A percentile compares a stretch with the other conserved stretches of the same genome.
Evolutionary conservation across 1,140 invertebrate species (phyloP).

Genomic region (Nasonia longicornis): DNA sequence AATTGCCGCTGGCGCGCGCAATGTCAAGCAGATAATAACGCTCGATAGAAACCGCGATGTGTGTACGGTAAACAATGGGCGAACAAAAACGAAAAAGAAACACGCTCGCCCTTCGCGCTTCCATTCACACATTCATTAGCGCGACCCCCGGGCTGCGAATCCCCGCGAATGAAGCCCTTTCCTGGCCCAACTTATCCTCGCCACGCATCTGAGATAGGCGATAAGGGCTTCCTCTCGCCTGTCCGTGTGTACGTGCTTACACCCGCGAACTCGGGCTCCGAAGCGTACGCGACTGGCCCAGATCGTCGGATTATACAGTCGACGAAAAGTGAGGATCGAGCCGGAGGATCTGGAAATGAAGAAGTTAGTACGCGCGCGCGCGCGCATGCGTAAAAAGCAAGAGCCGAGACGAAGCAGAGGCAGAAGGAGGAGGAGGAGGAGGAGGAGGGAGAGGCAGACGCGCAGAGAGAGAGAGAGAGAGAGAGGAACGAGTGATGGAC

Average conservation of each 20-base stretch:
- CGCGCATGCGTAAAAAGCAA: neutral
- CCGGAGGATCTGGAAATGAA: constrained; percentile 30
- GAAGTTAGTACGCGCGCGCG: constrained; percentile 27
- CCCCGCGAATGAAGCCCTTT: constrained; percentile 12
- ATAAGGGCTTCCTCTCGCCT: constrained; percentile 25
- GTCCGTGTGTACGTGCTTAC: neutral
- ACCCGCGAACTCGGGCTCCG: too few relatives aligned
- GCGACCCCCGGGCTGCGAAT: neutral
- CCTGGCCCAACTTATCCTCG: neutral
- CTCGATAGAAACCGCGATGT: neutral
- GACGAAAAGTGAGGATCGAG: neutral
- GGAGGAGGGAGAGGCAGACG: neutral
- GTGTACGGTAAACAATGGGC: neutral
- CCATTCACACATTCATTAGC: constrained; percentile 26
- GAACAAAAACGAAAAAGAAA: neutral
- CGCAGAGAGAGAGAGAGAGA: neutral
- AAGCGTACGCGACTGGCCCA: constrained; percentile 3
- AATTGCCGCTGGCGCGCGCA: neutral
- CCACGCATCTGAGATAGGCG: constrained; percentile 26
- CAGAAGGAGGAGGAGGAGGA: neutral
- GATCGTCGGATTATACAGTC: constrained; percentile 25
- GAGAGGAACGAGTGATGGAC: constrained; percentile 29
- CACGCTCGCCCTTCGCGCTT: constrained; percentile 20
- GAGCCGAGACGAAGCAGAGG: neutral
- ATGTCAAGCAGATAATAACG: neutral